Base-by-base conservation (phyloP, 2,888 invertebrate genomes). In the Lottia scabra region DNA sequence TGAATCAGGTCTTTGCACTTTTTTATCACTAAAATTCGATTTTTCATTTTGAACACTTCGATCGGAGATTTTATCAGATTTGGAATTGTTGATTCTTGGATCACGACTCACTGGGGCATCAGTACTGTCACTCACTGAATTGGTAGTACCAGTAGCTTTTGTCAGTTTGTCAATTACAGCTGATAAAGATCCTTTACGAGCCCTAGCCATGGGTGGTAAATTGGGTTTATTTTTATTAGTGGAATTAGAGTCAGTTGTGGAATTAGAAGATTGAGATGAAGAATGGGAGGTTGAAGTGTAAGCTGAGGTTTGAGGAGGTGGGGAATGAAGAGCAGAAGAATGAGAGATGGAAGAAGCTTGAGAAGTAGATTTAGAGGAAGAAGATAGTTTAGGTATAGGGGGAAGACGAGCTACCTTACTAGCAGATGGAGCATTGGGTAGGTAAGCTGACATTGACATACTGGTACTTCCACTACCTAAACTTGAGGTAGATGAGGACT, bases 161-260 rank as follows among this genome's bases (percentile, higher is more conserved):
- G 84, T 94, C 27, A 96, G 89, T 88, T 96, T 96, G 85, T 96
- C 95, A 82, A 96, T 95, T 16, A 96, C 95, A 23, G 95, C 88
- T 43, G 86, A 85, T 56, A 89, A 76, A 6, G 88, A 87, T 27
- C 83, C 83, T 73, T 87, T 87, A 12, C 85, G 78, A 6, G 82
- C 80, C 46, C 83, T 74, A 3, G 73, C 74, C 67, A 71, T 70
- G 6, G 70, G 64, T 19, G 48, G 23, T 16, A 63, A 67, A 48
- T 62, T 45, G 46, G 69, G 30, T 63, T 70, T 26, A 64, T 38
- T 71, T 70, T 75, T 43, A 46, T 71, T 66, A 63, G 44, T 56
- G 64, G 73, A 63, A 43, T 67, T 69, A 63, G 63, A 16, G n/a
- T 75, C 72, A 63, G 75, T 74, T 70, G 67, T 72, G 26, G 70